These are phyloP conservation scores for Tipula unca DNA, from an alignment of 2,888 invertebrate genomes.

Conservation along the genomic window DNA sequence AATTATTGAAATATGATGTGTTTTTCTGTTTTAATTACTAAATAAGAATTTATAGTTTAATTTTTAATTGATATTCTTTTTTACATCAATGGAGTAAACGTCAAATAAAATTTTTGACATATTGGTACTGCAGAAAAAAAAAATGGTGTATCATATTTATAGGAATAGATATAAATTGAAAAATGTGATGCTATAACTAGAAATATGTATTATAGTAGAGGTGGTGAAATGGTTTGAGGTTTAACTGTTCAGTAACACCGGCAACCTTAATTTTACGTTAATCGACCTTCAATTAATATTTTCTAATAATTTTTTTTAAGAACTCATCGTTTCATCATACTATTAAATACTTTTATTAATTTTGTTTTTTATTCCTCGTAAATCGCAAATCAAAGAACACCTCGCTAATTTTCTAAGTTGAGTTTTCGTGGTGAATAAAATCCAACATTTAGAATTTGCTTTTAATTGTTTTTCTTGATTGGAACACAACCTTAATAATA, in stretches of 20 bases:
- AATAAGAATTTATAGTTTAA: not conserved
- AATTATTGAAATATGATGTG: not conserved
- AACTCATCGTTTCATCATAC: no score
- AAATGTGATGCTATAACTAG: not conserved
- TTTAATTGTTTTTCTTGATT: no score
- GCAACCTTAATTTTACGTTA: no score
- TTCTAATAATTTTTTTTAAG: no score
- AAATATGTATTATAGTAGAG: not conserved
- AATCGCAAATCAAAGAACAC: no score
- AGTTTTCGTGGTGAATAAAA: no score
- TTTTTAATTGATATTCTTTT: not conserved
- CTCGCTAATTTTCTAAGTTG: no score
- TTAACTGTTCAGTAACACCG: not conserved
- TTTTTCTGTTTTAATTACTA: not conserved
- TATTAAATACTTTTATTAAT: no score
- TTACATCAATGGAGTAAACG: not conserved
- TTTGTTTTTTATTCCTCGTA: no score
- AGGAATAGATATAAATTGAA: not conserved
- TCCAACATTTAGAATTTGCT: no score
- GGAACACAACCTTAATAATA: no score
- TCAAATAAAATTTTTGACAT: not conserved
- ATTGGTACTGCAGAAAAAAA: not conserved
- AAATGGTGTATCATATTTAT: not conserved
- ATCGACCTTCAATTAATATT: no score
- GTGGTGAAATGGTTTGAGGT: not conserved